Base-by-base conservation (phyloP, 2,797 vertebrate genomes). In the Melanitta fusca region DNA sequence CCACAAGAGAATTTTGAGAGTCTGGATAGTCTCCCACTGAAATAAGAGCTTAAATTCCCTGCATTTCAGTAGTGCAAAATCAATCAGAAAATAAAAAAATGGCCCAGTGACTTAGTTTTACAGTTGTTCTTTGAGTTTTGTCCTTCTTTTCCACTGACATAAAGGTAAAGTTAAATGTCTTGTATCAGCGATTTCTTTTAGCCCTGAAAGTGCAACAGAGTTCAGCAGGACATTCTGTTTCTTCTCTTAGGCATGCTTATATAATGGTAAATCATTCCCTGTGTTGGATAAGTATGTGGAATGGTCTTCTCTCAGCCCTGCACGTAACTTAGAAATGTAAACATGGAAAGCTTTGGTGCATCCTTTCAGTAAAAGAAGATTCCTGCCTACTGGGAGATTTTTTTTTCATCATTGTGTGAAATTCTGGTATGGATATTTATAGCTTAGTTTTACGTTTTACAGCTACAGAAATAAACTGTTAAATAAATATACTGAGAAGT, bases 261-360 rank as follows among this genome's bases (percentile, higher is more conserved):
- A 13, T 73, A 21, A 45, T 39, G 30, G 18, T 65, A 56, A 88
- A 62, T 72, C 0, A 16, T 80, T 72, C 1, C 0, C 8, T 54
- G 18, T 27, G 20, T 57, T 77, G 32, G 24, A 13, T 88, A 64
- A 70, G 3, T 70, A 9, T 32, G 28, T 81, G 53, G 16, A 84
- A 51, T 36, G 5, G 1, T 77, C 34, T 57, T 75, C 32, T 68
- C 30, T 72, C 30, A 69, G 62, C 34, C 51, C 49, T 72, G 22
- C 43, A 66, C 80, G 58, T 11, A 77, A 6, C 39, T 20, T 10
- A 66, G 66, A 90, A 78, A 41, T 47, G 22, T 79, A 81, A 75
- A 41, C 38, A 21, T 16, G 38, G 34, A 70, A 75, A 51, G 22
- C 19, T 84, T 56, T 84, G 38, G 19, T 81, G 41, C 13, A 17